Conservation (phyloP, 2,888 invertebrate genomes). For the Malthinus flaveolus region DNA sequence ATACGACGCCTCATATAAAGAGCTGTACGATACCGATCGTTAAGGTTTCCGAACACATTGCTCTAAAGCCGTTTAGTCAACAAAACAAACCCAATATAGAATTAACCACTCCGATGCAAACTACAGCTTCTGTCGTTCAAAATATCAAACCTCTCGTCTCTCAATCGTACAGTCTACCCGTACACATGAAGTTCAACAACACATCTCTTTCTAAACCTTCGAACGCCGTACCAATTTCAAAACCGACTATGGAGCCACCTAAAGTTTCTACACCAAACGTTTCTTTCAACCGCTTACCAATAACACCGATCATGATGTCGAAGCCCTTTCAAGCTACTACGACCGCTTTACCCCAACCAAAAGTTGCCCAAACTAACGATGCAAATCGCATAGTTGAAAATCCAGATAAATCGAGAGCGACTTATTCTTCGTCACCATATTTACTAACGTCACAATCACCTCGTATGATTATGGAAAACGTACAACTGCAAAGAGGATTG, state of each 20-base stretch:
- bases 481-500: constrained; percentile 17
- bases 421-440: constrained; percentile 43
- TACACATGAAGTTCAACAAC: constrained; percentile 30
- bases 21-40: background rate
- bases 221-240: constrained; percentile 26
- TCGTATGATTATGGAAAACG: constrained; percentile 41
- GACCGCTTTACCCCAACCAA: constrained; percentile 51
- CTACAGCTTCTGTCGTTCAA: constrained; percentile 2
- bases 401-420: constrained; percentile 53
- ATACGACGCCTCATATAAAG: constrained; percentile 1
- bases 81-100: constrained; percentile 4
- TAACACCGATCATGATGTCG: constrained; percentile 62
- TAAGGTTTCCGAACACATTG: constrained; percentile 5
- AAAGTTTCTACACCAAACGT: constrained; percentile 38
- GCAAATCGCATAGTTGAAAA: background rate
- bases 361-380: constrained; percentile 45
- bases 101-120: background rate
- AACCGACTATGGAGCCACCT: constrained; percentile 13
- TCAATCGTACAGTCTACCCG: constrained; percentile 32
- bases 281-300: constrained; percentile 61
- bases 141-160: constrained; percentile 14
- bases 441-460: constrained; percentile 37
- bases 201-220: constrained; percentile 17
- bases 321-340: constrained; percentile 61
- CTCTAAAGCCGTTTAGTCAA: background rate